Conservation (phyloP, 1,140 invertebrate genomes). For the Helicoverpa armigera region DNA sequence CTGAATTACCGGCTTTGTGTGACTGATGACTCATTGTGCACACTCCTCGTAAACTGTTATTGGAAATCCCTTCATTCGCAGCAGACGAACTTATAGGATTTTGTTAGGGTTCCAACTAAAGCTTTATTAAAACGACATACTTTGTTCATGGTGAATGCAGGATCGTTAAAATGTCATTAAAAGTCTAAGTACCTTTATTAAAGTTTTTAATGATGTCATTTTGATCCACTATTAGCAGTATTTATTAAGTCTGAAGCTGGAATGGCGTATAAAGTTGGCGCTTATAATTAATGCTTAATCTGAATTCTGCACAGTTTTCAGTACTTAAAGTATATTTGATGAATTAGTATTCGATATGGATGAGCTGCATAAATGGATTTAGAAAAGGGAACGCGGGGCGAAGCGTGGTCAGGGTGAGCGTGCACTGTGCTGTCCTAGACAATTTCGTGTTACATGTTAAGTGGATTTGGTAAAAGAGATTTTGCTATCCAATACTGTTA, state of each 20-base stretch:
- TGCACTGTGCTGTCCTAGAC: neutral
- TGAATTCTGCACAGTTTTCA: constrained; percentile 11
- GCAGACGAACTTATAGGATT: neutral
- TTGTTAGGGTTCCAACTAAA: neutral
- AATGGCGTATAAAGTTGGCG: constrained; percentile 27
- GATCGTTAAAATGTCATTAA: constrained; percentile 27
- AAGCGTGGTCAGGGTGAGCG: neutral
- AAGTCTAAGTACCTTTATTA: constrained; percentile 27
- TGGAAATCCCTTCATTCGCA: constrained; percentile 41
- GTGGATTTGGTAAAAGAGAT: neutral
- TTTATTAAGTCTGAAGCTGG: neutral
- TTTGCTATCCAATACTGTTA: neutral
- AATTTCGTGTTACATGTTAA: neutral
- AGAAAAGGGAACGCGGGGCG: neutral
- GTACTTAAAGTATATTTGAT: neutral
- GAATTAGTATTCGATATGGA: neutral
- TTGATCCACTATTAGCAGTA: constrained; percentile 22
- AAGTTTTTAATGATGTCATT: constrained; percentile 37
- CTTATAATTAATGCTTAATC: constrained; percentile 23
- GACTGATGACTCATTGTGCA: constrained; percentile 55
- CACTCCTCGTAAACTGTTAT: constrained; percentile 51
- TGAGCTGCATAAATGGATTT: neutral
- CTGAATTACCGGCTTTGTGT: constrained; percentile 59
- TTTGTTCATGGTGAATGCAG: constrained; percentile 1
- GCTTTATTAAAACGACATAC: neutral